Evolutionary conservation across 2,888 invertebrate genomes (phyloP).

Genomic region (Uropetala carovei): DNA sequence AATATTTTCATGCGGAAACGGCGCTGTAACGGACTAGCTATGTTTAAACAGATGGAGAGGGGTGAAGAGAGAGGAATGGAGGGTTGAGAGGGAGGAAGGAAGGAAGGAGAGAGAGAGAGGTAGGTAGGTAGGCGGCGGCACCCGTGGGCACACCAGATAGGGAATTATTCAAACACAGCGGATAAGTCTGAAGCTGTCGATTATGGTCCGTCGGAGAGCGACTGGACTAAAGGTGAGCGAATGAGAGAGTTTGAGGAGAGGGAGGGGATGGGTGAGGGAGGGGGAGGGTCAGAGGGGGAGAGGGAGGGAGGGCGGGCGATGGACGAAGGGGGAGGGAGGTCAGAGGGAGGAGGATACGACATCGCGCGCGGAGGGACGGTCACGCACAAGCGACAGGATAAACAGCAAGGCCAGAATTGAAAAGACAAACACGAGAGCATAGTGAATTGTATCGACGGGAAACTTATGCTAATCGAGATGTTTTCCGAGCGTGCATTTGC

Average conservation of each 20-base stretch:
- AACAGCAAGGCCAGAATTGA: constrained; percentile 43
- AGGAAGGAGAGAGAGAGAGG: background rate
- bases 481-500: constrained; percentile 47
- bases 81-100: background rate
- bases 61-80: background rate
- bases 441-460: constrained; percentile 46
- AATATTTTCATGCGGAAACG: too few relatives aligned
- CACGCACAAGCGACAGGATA: constrained; percentile 17
- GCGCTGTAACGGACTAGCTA: too few relatives aligned
- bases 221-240: background rate
- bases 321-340: background rate
- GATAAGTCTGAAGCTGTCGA: too few relatives aligned
- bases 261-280: background rate
- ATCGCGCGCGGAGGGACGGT: background rate
- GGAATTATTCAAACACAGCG: too few relatives aligned
- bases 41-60: too few relatives aligned
- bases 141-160: too few relatives aligned
- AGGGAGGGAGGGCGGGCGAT: background rate
- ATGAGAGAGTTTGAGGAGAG: background rate
- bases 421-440: constrained; percentile 33
- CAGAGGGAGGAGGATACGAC: background rate
- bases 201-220: too few relatives aligned
- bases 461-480: constrained; percentile 46
- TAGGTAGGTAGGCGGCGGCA: background rate
- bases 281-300: too few relatives aligned